phyloP scores from a whole-genome alignment of 2,888 invertebrate genomes.

The Melinopterus prodromus region DNA sequence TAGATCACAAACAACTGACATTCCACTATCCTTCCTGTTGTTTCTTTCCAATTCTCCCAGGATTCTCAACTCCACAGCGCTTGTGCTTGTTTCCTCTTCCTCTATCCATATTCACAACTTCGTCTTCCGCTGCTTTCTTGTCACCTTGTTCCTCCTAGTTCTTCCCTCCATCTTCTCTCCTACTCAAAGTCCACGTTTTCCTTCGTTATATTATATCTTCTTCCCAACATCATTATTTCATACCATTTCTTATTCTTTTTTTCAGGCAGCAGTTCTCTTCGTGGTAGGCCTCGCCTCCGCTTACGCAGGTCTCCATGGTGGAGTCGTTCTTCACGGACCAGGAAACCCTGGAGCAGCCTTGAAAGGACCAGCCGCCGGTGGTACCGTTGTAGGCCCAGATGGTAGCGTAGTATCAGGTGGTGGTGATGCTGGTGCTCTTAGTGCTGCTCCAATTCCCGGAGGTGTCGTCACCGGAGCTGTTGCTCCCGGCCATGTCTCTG shows the following conservation, averaged over 20 bases:
- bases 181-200: no score
- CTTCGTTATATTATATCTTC: no score
- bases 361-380: constrained; percentile 31
- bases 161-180: no score
- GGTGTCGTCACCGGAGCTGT: constrained; percentile 53
- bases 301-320: constrained; percentile 31
- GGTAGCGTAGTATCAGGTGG: constrained; percentile 60
- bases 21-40: no score
- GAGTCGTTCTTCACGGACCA: constrained; percentile 33
- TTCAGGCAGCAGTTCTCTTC: constrained; percentile 23
- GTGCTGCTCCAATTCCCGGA: constrained; percentile 55
- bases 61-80: no score
- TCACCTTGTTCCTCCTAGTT: no score
- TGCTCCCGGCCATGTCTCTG: constrained; percentile 50
- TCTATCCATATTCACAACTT: not conserved
- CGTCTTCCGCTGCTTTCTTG: not conserved
- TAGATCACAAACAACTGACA: no score
- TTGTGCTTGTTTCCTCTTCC: no score
- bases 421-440: constrained; percentile 59
- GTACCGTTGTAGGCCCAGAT: constrained; percentile 55
- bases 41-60: no score
- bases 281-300: constrained; percentile 32
- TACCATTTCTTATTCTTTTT: not conserved
- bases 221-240: not conserved
- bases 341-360: constrained; percentile 35